Percentiles rank a stretch among this genome's conserved stretches.
Conservation (phyloP, 2,797 vertebrate species). For the Sebastes oblongus region DNA sequence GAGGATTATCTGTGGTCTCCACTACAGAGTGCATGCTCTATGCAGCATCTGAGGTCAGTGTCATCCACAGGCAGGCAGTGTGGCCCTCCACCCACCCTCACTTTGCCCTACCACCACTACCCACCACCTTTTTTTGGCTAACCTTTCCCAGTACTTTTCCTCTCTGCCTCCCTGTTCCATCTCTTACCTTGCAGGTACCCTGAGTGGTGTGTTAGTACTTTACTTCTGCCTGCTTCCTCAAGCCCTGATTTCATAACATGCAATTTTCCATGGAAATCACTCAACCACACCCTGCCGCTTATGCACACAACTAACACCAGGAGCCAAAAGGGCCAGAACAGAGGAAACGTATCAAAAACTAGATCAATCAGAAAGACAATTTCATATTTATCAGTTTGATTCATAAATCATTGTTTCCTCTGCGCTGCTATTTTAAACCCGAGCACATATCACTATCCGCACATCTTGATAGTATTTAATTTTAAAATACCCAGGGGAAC, state of each 20-base stretch:
- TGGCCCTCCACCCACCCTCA: constrained; percentile 56
- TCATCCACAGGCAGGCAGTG: constrained; percentile 58
- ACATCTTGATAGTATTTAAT: constrained; percentile 56
- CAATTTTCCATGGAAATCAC: constrained; percentile 55
- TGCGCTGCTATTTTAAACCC: constrained; percentile 61
- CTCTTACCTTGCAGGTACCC: constrained; percentile 52
- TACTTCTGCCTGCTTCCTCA: constrained; percentile 42
- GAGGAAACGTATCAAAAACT: constrained; percentile 45
- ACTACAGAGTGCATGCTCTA: constrained; percentile 80
- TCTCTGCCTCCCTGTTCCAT: constrained; percentile 29
- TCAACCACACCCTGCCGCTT: constrained; percentile 36
- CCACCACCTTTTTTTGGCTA: constrained; percentile 47
- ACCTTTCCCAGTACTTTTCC: constrained; percentile 39
- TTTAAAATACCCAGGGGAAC: constrained; percentile 51
- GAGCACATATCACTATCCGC: constrained; percentile 38
- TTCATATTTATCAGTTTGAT: constrained; percentile 7
- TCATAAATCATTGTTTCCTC: constrained; percentile 60
- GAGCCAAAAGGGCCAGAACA: constrained; percentile 47
- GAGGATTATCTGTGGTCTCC: constrained; percentile 83
- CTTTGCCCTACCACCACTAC: constrained; percentile 26
- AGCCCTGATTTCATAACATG: constrained; percentile 56
- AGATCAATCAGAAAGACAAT: constrained; percentile 8
- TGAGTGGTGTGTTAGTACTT: constrained; percentile 51
- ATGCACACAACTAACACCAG: constrained; percentile 53
- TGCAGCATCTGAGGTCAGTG: constrained; percentile 87